Evolutionary conservation across 2,797 vertebrate genomes (phyloP).

Genomic region (Hydrolagus colliei): DNA sequence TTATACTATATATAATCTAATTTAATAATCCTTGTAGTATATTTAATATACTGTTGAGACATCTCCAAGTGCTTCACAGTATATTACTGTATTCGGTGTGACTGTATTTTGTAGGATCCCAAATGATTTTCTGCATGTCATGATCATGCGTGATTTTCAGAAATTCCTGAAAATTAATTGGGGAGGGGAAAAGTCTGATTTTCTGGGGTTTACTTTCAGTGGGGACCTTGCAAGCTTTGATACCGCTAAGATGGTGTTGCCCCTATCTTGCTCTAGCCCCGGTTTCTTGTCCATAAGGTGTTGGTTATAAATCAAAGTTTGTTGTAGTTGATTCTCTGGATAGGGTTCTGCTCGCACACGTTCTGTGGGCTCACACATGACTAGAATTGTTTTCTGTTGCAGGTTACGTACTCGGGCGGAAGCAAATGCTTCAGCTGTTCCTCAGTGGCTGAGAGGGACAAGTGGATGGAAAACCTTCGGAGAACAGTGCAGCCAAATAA

Average conservation of each 20-base stretch:
- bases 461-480: slow-evolving; percentile 95
- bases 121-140: too few relatives aligned
- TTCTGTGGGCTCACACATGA: neutral
- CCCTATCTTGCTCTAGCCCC: too few relatives aligned
- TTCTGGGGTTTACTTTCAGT: neutral
- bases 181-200: too few relatives aligned
- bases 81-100: too few relatives aligned
- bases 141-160: neutral
- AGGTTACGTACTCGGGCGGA: slow-evolving; percentile 86
- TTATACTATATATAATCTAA: too few relatives aligned
- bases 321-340: neutral
- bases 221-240: neutral
- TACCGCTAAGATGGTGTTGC: neutral
- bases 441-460: slow-evolving; percentile 87
- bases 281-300: neutral
- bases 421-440: slow-evolving; percentile 93
- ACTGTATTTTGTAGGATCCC: too few relatives aligned
- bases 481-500: slow-evolving; percentile 90
- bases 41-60: too few relatives aligned
- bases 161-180: neutral
- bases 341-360: neutral
- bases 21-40: too few relatives aligned
- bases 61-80: too few relatives aligned
- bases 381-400: slow-evolving; percentile 41
- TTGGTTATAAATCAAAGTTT: too few relatives aligned